A percentile compares a stretch with the other conserved stretches of the same genome.
phyloP scores from a whole-genome alignment of 1,140 invertebrate genomes.

The Eurytemora carolleeae region DNA sequence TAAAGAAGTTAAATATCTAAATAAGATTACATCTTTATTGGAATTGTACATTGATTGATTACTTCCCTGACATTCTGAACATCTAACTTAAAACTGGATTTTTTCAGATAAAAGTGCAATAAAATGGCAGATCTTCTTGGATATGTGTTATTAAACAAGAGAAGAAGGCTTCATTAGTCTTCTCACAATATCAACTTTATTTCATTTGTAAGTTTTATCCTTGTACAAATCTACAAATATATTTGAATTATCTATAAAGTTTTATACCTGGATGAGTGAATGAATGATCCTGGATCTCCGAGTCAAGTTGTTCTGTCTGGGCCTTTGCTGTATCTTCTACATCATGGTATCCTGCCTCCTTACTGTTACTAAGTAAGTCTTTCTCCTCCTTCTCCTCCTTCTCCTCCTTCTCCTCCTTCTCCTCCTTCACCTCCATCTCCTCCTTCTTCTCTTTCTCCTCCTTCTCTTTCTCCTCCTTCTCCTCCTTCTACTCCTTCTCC shows the following conservation, averaged over 20 bases:
- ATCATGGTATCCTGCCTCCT: not conserved
- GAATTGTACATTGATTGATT: not conserved
- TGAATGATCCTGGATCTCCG: too few relatives aligned
- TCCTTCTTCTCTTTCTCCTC: not conserved
- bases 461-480: not conserved
- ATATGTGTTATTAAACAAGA: too few relatives aligned
- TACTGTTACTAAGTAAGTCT: not conserved
- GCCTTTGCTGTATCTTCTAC: not conserved
- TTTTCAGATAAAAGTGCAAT: not conserved
- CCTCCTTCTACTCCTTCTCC: not conserved
- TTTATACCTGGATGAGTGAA: too few relatives aligned
- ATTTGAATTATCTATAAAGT: not conserved
- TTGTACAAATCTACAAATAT: not conserved
- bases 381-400: not conserved
- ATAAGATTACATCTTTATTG: not conserved
- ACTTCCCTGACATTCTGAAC: not conserved
- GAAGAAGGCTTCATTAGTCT: too few relatives aligned
- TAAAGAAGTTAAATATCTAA: not conserved
- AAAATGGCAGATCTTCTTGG: too few relatives aligned
- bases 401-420: not conserved
- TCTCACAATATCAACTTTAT: too few relatives aligned
- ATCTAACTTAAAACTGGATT: not conserved
- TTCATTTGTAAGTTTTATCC: not conserved
- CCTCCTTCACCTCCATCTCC: not conserved
- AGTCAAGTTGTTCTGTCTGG: not conserved